Conservation (phyloP, 2,113 vertebrate species). For the Bubo bubo region DNA sequence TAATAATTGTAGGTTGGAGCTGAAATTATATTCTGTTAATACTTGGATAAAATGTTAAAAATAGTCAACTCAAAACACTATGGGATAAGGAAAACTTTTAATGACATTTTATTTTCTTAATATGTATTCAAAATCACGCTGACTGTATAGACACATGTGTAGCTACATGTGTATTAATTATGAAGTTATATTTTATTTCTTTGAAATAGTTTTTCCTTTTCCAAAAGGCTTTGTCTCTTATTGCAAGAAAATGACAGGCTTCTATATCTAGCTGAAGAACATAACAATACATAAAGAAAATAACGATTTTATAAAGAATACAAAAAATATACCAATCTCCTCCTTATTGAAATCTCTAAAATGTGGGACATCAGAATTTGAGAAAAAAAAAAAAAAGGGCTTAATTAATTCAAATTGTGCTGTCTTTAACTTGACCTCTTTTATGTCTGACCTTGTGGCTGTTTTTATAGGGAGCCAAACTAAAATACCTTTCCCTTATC, state of each 20-base stretch:
- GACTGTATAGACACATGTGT: not conserved
- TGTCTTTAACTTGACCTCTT: not conserved
- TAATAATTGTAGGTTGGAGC: not conserved
- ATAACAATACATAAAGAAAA: not conserved
- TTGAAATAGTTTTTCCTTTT: not conserved
- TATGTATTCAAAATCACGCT: not conserved
- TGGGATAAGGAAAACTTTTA: not conserved
- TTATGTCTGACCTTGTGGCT: not conserved
- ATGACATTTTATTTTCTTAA: not conserved
- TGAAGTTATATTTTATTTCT: not conserved
- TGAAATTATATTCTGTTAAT: not conserved
- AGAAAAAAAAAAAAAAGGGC: not conserved
- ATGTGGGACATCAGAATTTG: not conserved
- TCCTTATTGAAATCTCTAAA: not conserved
- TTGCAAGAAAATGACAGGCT: not conserved
- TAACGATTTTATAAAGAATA: not conserved
- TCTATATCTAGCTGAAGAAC: not conserved
- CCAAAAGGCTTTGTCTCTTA: not conserved
- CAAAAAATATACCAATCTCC: not conserved
- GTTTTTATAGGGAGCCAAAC: not conserved
- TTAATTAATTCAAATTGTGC: not conserved
- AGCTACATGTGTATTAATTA: not conserved
- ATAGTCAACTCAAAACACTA: not conserved
- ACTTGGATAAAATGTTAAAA: not conserved
- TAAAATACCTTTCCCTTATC: slow-evolving; percentile 23